phyloP scores from a whole-genome alignment of 2,113 vertebrate genomes.

The Petroica traversi region DNA sequence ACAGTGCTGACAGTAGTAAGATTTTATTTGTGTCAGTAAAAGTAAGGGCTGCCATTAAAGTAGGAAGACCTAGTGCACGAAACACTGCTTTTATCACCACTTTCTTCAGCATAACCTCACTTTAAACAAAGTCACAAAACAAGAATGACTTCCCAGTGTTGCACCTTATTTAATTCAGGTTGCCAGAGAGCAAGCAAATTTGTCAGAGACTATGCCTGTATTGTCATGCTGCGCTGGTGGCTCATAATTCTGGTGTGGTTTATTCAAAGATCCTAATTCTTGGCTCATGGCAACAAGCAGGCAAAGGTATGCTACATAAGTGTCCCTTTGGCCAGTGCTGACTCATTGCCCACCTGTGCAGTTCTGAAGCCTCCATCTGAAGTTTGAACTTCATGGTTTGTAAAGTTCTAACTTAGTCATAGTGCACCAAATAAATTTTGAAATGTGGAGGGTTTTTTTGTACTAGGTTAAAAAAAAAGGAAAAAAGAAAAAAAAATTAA shows the following conservation, averaged over 20 bases:
- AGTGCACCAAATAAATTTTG: neutral
- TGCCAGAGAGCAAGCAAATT: neutral
- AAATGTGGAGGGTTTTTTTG: neutral
- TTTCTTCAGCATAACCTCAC: conserved; percentile 5
- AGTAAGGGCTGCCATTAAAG: conserved; percentile 10
- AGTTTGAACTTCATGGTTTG: neutral
- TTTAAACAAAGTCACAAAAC: conserved; percentile 23
- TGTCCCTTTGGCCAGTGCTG: neutral
- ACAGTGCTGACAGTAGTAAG: conserved; percentile 33
- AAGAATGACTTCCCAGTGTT: neutral
- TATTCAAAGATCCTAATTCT: neutral
- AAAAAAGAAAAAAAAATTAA: neutral
- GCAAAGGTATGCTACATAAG: neutral
- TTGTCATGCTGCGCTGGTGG: neutral
- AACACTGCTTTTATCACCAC: conserved; percentile 19
- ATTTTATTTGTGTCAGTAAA: conserved; percentile 60
- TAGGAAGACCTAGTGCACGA: neutral
- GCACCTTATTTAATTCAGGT: conserved; percentile 11
- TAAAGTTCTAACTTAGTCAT: neutral
- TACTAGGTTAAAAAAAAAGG: neutral
- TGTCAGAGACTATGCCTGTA: neutral
- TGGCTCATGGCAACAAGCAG: neutral
- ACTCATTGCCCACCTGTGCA: neutral
- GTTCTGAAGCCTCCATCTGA: neutral
- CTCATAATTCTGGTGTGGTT: neutral